Percentiles rank a stretch among this genome's conserved stretches.
Evolutionary conservation across 2,888 invertebrate genomes (phyloP).

Genomic region (Philereme vetulata): DNA sequence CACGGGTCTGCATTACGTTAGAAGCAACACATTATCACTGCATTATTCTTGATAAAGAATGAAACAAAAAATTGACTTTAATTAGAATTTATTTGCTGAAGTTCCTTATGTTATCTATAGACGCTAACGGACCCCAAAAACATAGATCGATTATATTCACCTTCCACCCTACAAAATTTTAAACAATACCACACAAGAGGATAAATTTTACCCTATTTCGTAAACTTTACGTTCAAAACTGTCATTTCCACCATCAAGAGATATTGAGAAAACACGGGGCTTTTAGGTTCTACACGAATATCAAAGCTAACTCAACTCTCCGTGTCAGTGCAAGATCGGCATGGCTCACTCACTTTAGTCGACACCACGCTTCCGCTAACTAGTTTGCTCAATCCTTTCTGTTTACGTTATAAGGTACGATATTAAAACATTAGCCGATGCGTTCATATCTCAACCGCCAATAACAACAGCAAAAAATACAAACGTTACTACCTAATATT

Average conservation of each 20-base stretch:
- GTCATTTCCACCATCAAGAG: too few relatives aligned
- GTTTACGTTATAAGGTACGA: not conserved
- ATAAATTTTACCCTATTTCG: slow-evolving; percentile 1
- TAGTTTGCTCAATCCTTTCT: slow-evolving; percentile 2
- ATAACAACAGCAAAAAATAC: too few relatives aligned
- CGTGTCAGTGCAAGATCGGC: not conserved
- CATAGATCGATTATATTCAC: slow-evolving; percentile 20
- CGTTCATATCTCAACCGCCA: too few relatives aligned
- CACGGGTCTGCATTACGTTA: slow-evolving; percentile 10
- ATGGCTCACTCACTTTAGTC: slow-evolving; percentile 9
- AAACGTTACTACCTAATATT: too few relatives aligned
- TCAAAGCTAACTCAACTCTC: slow-evolving; percentile 8
- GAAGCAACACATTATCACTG: not conserved
- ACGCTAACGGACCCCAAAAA: slow-evolving; percentile 27
- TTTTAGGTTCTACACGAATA: slow-evolving; percentile 3
- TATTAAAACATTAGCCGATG: too few relatives aligned
- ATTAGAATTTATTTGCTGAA: slow-evolving; percentile 28
- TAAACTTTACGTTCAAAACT: not conserved
- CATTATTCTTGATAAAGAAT: slow-evolving; percentile 10
- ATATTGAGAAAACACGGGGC: slow-evolving; percentile 4
- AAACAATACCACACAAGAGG: slow-evolving; percentile 1
- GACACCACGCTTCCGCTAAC: not conserved
- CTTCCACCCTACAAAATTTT: slow-evolving; percentile 21
- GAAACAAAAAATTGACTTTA: slow-evolving; percentile 26
- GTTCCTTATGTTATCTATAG: slow-evolving; percentile 21